These are phyloP conservation scores for Stenurella melanura DNA, from an alignment of 2,888 invertebrate genomes.

Conservation along the genomic window DNA sequence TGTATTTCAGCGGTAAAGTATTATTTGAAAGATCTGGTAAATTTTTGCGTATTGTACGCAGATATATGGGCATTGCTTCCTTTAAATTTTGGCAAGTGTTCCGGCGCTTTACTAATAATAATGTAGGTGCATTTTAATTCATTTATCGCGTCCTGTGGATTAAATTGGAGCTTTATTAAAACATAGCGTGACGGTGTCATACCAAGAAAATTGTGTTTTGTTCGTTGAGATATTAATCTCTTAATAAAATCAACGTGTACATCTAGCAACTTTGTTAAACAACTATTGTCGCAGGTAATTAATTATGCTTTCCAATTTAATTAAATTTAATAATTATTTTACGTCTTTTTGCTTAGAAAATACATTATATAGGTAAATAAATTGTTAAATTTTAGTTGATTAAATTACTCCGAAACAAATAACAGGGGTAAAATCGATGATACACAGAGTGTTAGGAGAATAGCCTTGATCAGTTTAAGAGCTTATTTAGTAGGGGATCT, in stretches of 20 bases:
- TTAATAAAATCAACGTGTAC: background rate
- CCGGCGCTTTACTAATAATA: background rate
- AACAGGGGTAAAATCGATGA: background rate
- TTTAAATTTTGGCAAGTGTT: conserved; percentile 22
- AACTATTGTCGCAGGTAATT: background rate
- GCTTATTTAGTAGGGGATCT: too few species aligned
- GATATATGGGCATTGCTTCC: conserved; percentile 18
- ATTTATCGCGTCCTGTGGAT: conserved; percentile 6
- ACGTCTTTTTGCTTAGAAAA: background rate
- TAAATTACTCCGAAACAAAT: background rate
- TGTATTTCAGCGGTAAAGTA: conserved; percentile 33
- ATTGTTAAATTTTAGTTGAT: background rate
- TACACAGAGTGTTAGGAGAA: background rate
- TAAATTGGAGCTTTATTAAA: conserved; percentile 4
- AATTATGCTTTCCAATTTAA: background rate
- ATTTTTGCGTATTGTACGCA: background rate
- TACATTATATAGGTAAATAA: background rate
- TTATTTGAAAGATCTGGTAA: conserved; percentile 9
- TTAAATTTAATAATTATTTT: background rate
- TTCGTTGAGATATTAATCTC: background rate
- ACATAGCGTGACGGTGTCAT: background rate
- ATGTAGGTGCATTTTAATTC: conserved; percentile 5
- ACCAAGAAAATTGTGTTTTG: background rate
- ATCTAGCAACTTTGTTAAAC: background rate
- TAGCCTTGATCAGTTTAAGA: too few species aligned